Evolutionary conservation across 2,113 vertebrate genomes (phyloP), one percentile per base, ranked within the genome.

Genomic region (Oreochromis niloticus): DNA sequence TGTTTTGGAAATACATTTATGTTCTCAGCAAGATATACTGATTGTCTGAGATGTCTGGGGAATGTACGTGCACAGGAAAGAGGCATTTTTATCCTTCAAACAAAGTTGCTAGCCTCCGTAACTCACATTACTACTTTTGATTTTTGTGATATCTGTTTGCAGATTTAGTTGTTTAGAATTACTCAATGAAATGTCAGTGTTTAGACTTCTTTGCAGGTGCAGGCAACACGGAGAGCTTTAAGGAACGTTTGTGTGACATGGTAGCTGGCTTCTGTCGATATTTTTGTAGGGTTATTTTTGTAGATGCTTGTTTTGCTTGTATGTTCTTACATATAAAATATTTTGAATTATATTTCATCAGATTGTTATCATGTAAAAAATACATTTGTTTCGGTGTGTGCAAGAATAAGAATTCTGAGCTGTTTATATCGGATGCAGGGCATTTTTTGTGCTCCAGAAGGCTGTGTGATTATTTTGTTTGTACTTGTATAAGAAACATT

Each of bases 261-360:
- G 75, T 87, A 85, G 85, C 80, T 61, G 11, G 54, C 56, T 85
- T 89, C 87, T 88, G 92, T 89, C 80, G 68, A 52, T 71, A 46
- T 94, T 94, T 92, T 85, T 90, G 71, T 63, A 91, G 41, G 55
- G 43, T 11, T 61, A 71, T 27, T 93, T 93, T 90, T 87, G 55
- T 92, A 85, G 73, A 81, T 71, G 48, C 80, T 83, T 91, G 32
- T 89, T 94, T 91, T 86, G 66, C 43, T 12, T 90, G 55, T 84
- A 39, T 50, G 81, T 91, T 92, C 88, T 92, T 88, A 34, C 24
- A 73, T 34, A 41, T 83, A 2, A 79, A 75, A 48, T 61, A 83
- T 87, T 92, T 87, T 81, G 27, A 91, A 86, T 75, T 57, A 75
- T 90, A 86, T 93, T 89, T 94, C 46, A 32, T 86, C 66, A 86